These are phyloP conservation scores for Paedocypris micromegethes DNA, from an alignment of 2,797 vertebrate genomes.

Conservation along the genomic window DNA sequence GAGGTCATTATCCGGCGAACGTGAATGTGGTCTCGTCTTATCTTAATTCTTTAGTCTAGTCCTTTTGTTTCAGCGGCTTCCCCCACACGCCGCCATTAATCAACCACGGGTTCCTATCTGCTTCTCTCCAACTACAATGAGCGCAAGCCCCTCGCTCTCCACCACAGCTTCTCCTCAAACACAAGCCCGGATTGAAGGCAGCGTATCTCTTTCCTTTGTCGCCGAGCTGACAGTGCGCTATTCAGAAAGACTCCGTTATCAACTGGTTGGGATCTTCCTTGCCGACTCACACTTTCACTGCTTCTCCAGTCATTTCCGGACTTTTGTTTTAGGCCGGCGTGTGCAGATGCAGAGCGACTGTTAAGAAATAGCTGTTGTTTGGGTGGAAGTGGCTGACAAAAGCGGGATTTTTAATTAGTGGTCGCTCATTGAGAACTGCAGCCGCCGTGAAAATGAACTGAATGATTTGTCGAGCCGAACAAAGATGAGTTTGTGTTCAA, in stretches of 20 bases:
- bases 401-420: constrained; percentile 19
- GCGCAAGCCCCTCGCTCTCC: constrained; percentile 51
- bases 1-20: constrained; percentile 73
- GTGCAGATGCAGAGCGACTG: background rate
- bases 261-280: background rate
- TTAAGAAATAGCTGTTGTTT: background rate
- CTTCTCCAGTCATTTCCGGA: background rate
- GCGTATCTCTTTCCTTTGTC: constrained; percentile 6
- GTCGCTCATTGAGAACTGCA: constrained; percentile 56
- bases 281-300: background rate
- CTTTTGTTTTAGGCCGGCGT: background rate
- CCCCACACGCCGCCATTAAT: constrained; percentile 76
- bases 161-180: constrained; percentile 48
- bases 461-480: constrained; percentile 74
- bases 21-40: constrained; percentile 73
- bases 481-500: constrained; percentile 74
- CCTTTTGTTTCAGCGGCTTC: constrained; percentile 80
- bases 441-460: constrained; percentile 75
- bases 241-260: background rate
- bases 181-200: background rate
- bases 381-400: constrained; percentile 8
- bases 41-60: constrained; percentile 73
- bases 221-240: background rate
- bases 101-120: constrained; percentile 62
- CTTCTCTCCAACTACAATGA: constrained; percentile 23